phyloP scores from a whole-genome alignment of 2,888 invertebrate species.

The Caenorhabditis imperialis region DNA sequence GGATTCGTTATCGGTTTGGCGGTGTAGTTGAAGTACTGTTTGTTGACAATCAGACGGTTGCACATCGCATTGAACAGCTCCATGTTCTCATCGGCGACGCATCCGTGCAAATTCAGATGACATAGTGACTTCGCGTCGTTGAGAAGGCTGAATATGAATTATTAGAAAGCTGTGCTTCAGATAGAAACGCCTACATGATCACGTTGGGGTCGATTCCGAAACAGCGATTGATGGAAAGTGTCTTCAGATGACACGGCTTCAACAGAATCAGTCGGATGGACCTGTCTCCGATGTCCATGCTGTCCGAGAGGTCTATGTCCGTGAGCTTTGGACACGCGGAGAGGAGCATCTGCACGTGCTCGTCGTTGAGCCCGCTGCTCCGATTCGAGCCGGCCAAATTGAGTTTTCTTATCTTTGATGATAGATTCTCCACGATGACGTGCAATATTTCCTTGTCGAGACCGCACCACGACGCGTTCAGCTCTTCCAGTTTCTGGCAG shows the following conservation, averaged over 20 bases:
- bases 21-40: constrained; percentile 32
- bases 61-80: constrained; percentile 22
- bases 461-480: constrained; percentile 50
- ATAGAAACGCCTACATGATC: constrained; percentile 17
- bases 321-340: background rate
- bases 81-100: constrained; percentile 21
- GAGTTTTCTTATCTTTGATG: constrained; percentile 14
- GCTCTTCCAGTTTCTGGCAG: constrained; percentile 30
- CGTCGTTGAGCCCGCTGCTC: constrained; percentile 17
- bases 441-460: background rate
- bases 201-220: constrained; percentile 47
- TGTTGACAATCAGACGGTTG: constrained; percentile 16
- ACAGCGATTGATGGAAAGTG: constrained; percentile 41
- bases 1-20: constrained; percentile 26
- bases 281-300: constrained; percentile 1
- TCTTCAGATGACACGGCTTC: constrained; percentile 1
- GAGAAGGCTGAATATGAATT: constrained; percentile 18
- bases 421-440: constrained; percentile 8
- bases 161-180: background rate
- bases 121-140: constrained; percentile 4
- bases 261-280: constrained; percentile 2
- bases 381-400: constrained; percentile 35
- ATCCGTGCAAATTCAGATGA: constrained; percentile 41
- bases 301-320: constrained; percentile 49
- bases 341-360: constrained; percentile 17